phyloP scores from a whole-genome alignment of 2,113 vertebrate genomes.

The Bufo bufo region DNA sequence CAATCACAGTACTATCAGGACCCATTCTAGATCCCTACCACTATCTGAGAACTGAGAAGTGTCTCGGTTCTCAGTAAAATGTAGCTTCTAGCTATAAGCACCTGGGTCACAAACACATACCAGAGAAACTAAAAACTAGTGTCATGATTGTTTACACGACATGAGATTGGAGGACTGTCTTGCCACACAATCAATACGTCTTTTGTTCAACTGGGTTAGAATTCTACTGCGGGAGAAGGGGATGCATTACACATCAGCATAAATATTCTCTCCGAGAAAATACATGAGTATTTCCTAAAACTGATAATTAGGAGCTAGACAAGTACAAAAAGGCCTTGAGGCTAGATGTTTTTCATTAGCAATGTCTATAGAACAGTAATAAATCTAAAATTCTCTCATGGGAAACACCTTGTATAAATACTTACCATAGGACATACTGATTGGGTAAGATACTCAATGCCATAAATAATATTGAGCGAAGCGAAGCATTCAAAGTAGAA shows the following conservation, averaged over 20 bases:
- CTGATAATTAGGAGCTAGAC: conserved; percentile 48
- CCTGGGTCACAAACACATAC: conserved; percentile 47
- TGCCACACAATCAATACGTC: conserved; percentile 25
- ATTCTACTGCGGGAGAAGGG: neutral
- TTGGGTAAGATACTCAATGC: neutral
- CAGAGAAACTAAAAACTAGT: conserved; percentile 14
- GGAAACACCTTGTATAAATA: neutral
- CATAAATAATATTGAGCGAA: too few relatives aligned
- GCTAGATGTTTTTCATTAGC: neutral
- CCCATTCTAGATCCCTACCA: neutral
- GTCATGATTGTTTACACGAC: conserved; percentile 40
- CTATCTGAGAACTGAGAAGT: conserved; percentile 31
- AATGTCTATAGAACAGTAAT: neutral
- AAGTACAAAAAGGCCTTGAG: conserved; percentile 64
- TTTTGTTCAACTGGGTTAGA: conserved; percentile 21
- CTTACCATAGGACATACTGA: neutral
- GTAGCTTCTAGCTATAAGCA: conserved; percentile 48
- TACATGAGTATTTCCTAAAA: conserved; percentile 21
- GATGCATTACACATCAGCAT: conserved; percentile 15
- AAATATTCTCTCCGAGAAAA: conserved; percentile 43
- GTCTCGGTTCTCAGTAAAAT: conserved; percentile 36
- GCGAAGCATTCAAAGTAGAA: too few relatives aligned
- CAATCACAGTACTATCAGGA: neutral
- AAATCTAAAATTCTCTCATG: neutral
- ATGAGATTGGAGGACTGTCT: conserved; percentile 30